Evolutionary conservation across 2,797 vertebrate species (phyloP), one percentile per base, ranked within the genome.

Genomic region (Glyptemys insculpta): DNA sequence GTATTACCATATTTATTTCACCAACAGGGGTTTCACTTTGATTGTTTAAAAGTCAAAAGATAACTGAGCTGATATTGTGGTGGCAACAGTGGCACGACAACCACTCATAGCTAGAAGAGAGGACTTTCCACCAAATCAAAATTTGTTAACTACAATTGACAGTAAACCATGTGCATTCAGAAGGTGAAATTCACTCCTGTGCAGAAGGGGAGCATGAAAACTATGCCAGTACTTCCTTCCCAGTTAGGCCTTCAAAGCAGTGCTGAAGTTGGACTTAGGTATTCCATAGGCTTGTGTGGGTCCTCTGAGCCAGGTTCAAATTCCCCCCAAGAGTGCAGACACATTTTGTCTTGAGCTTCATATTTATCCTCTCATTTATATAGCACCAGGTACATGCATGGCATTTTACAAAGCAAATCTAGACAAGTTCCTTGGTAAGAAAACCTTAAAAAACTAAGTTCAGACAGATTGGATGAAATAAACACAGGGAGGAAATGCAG

Each of bases 41-140:
- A 85, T 93, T 19, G 88, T 82, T 31, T 56, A 85, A 87, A 68
- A 94, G 5, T 56, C 86, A 94, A 90, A 82, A 96, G 92, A 62
- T 91, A 85, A 65, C 85, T 53, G 4, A 95, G 91, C 8, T 84
- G 86, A 82, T 92, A 1, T 34, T 82, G 84, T 79, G 86, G 57
- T 82, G 80, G 16, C 72, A 76, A 54, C 86, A 88, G 82, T 83
- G 82, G 74, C 31, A 47, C 37, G 3, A 41, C 2, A 19, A 79
- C n/a, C 87, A 86, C 79, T 93, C 78, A 88, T 19, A 92, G 72
- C 85, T 81, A 91, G 27, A 86, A 92, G n/a, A 72, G 37, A 41
- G 80, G 52, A 80, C 11, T 50, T 74, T 34, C 76, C 49, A 92
- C 37, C 86, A n/a, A 72, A 93, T 79, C 81, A 49, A 41, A 72